Base-by-base conservation (phyloP, 2,888 invertebrate species). In the Dimorphilus gyrociliatus region DNA sequence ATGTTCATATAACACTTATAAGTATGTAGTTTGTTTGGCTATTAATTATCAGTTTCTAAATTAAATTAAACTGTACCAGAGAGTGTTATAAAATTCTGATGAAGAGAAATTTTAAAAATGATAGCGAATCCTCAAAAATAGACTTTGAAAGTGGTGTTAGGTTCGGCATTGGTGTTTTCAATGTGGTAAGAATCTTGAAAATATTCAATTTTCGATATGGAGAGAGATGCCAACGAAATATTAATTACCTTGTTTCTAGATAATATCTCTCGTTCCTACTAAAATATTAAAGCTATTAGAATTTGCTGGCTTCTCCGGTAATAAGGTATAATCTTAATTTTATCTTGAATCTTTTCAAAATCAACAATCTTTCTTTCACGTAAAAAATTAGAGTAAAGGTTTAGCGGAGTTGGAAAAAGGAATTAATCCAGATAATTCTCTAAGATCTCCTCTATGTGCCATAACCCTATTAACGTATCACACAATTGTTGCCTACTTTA, bases 111-210 rank as follows among this genome's bases (percentile, higher is more conserved):
- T 88, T 85, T 82, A 69, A 71, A 12, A 63, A 66, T 23, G 56
- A 53, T 10, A 48, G 58, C 17, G 60, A 65, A 38, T n/a, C n/a
- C n/a, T n/a, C n/a, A n/a, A 53, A 50, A 32, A 39, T 47, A 6
- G 63, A 67, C 39, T 68, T 67, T 50, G 64, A 66, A 33, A 60
- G 62, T 41, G 67, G 67, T 10, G 86, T 90, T 10, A 73, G 78
- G 14, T 78, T 92, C 71, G 94, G 92, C 2, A 75, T 82, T 33
- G 92, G 92, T 13, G 75, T 82, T 5, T 94, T 94, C 60, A 88
- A 90, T 62, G 66, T 94, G 62, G 73, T 73, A 52, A n/a, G n/a
- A n/a, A n/a, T n/a, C n/a, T n/a, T n/a, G n/a, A n/a, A n/a, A n/a
- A n/a, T n/a, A n/a, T n/a, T n/a, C n/a, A n/a, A n/a, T n/a, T n/a